These are phyloP conservation scores for Psilopsiagon aurifrons DNA, from an alignment of 2,113 vertebrate genomes.

Conservation along the genomic window DNA sequence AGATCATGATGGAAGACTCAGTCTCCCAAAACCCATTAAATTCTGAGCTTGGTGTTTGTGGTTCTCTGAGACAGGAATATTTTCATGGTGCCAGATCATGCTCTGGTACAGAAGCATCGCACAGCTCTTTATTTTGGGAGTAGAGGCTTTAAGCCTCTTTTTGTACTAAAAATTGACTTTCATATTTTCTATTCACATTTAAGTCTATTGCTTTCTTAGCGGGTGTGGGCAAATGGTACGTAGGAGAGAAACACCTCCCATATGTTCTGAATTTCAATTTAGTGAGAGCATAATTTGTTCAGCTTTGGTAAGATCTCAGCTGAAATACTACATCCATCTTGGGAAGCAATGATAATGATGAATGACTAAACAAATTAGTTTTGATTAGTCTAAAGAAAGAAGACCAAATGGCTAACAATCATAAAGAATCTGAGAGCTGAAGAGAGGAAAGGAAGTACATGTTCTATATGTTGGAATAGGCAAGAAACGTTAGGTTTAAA, in stretches of 20 bases:
- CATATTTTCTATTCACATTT: background rate
- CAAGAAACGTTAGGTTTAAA: background rate
- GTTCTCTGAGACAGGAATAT: background rate
- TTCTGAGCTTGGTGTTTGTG: background rate
- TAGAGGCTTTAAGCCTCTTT: background rate
- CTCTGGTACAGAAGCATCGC: background rate
- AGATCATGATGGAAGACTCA: background rate
- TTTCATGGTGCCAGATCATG: background rate
- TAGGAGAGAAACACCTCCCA: constrained; percentile 6
- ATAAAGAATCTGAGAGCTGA: background rate
- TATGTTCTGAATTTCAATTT: background rate
- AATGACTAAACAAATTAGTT: background rate
- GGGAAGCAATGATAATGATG: background rate
- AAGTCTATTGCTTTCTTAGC: background rate
- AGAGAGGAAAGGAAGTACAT: background rate
- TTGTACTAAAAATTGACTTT: background rate
- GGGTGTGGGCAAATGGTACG: background rate
- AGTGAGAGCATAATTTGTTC: background rate
- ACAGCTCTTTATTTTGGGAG: background rate
- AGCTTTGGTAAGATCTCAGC: background rate
- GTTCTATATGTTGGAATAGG: background rate
- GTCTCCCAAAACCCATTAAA: background rate
- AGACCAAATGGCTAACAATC: rapidly evolving
- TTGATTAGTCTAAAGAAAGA: background rate
- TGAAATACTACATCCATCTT: background rate